Base-by-base conservation (phyloP, 2,888 invertebrate species). In the Piscicola geometra region DNA sequence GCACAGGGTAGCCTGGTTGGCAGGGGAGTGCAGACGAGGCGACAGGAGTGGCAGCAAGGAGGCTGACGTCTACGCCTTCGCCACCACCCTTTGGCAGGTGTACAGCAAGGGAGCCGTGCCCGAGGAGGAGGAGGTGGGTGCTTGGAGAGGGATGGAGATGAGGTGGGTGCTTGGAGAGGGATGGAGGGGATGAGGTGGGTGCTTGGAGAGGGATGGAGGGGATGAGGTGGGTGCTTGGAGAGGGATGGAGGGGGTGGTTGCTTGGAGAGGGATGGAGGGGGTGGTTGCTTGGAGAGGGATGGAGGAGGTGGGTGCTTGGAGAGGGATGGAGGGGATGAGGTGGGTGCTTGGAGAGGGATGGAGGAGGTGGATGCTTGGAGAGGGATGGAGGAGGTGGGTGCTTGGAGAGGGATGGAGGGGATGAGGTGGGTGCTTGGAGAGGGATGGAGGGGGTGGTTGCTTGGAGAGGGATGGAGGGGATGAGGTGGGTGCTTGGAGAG, bases 61-160 rank as follows among this genome's bases (percentile, higher is more conserved):
- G 74, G 91, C 92, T 18, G 95, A 95, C 82, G 90, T 94, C 32
- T 96, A 93, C 93, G 93, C 95, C 3, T 91, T 92, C 83, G 93
- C 92, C 0, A 95, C 94, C 1, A 94, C 94, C 0, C 84, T 94
- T 28, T 95, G 94, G 93, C 93, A 95, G 86, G 91, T 95, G 80
- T 95, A 94, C 86, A 90, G 91, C 0, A 90, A 89, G 80, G 94
- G 94, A 0, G 88, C 83, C 25, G 81, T 84, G 68, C 87, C 32
- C 36, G 30, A 36, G 15, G 35, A 76, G 12, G 60, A 71, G 21
- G 70, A 71, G 35, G 32, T 72, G 1, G 64, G n/a, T n/a, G n/a
- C n/a, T n/a, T n/a, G n/a, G 50, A 15, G 70, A 78, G 35, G 78
- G 75, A 32, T n/a, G 41, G 41, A 9, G 41, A 15, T 41, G 5